These are phyloP conservation scores for Cataglyphis livida DNA, from an alignment of 2,888 invertebrate species.

Conservation along the genomic window DNA sequence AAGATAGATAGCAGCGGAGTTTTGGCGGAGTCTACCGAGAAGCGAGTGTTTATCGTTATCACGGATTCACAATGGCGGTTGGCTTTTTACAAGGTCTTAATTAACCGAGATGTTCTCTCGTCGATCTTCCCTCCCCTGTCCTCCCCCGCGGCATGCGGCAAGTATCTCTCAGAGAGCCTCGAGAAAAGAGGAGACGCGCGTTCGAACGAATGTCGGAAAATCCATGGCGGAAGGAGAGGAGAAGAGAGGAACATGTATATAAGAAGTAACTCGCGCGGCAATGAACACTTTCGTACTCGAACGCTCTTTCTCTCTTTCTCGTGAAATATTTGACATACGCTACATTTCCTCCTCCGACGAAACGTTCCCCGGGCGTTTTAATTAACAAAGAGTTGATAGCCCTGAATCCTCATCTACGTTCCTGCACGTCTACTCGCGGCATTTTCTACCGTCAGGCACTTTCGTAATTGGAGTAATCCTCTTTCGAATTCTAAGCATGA, in stretches of 20 bases:
- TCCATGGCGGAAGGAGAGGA: not conserved
- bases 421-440: slow-evolving; percentile 43
- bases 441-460: slow-evolving; percentile 41
- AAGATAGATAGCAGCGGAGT: slow-evolving; percentile 37
- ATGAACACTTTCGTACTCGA: slow-evolving; percentile 43
- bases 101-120: slow-evolving; percentile 30
- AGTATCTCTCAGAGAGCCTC: not conserved
- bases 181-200: not conserved
- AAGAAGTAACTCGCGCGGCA: slow-evolving; percentile 40
- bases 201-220: slow-evolving; percentile 18
- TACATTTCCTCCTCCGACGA: slow-evolving; percentile 14
- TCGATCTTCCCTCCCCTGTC: not conserved
- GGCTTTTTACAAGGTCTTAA: slow-evolving; percentile 47
- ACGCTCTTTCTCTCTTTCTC: slow-evolving; percentile 21
- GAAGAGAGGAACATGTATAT: slow-evolving; percentile 10
- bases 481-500: slow-evolving; percentile 49
- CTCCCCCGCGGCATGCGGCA: not conserved
- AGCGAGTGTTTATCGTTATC: slow-evolving; percentile 64
- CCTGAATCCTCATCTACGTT: slow-evolving; percentile 55
- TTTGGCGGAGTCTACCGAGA: not conserved
- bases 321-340: slow-evolving; percentile 53
- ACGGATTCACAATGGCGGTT: slow-evolving; percentile 11
- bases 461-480: slow-evolving; percentile 50
- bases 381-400: slow-evolving; percentile 69
- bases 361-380: slow-evolving; percentile 61